Evolutionary conservation across 2,113 vertebrate species (phyloP).

Genomic region (Dasypus novemcinctus): DNA sequence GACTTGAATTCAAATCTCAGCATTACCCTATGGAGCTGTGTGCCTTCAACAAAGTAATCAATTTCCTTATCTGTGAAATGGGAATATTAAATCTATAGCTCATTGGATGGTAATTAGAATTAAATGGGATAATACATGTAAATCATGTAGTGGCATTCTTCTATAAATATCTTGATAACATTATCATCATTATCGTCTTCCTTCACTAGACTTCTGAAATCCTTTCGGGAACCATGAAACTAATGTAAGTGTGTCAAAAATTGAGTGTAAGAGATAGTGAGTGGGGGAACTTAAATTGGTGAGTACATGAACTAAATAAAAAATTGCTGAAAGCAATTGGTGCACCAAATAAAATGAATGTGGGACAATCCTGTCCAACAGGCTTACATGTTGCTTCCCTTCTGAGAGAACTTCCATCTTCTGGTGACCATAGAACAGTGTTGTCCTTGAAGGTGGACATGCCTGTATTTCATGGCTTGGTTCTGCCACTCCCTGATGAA

Average conservation of each 20-base stretch:
- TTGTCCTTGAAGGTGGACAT: neutral
- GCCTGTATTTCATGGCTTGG: neutral
- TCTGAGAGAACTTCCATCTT: neutral
- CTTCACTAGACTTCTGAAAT: no score
- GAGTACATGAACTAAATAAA: no score
- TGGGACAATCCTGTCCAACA: neutral
- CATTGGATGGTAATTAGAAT: neutral
- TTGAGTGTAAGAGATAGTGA: no score
- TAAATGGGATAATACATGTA: neutral
- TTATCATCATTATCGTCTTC: no score
- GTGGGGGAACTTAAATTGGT: no score
- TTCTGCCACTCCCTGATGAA: neutral
- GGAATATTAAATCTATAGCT: neutral
- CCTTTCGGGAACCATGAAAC: no score
- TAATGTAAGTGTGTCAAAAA: no score
- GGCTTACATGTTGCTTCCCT: neutral
- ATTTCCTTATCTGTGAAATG: slow-evolving; percentile 8
- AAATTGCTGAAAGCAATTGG: neutral
- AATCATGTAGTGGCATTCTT: neutral
- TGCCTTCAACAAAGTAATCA: neutral
- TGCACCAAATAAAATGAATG: neutral
- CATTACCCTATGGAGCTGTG: no score
- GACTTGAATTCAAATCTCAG: no score
- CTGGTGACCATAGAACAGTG: neutral
- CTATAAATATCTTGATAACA: no score